phyloP scores from a whole-genome alignment of 37 sponge, comb jelly and placozoan genomes.

The Beroe forskalii region DNA sequence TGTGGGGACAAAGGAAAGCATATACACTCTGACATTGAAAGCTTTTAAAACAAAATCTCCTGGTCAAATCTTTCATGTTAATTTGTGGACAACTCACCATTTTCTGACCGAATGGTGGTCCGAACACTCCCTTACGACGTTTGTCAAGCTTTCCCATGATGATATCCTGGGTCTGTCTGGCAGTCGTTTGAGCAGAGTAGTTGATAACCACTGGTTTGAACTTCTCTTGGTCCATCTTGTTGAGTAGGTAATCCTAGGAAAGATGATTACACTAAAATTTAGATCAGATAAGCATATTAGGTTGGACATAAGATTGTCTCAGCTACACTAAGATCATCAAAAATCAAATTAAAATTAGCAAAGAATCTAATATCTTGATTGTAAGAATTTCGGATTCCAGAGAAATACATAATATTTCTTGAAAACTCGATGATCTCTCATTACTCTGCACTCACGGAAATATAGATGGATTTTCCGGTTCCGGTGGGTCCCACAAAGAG shows the following conservation, averaged over 20 bases:
- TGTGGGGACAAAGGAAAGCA: too few species aligned
- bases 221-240: constrained; percentile 83
- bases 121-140: constrained; percentile 95
- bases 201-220: constrained; percentile 97
- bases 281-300: not conserved
- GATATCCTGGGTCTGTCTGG: constrained; percentile 98
- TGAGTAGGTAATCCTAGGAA: constrained; percentile 86
- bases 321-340: too few species aligned
- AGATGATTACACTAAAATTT: not conserved
- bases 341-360: too few species aligned
- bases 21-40: too few species aligned
- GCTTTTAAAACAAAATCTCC: too few species aligned
- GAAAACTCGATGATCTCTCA: too few species aligned
- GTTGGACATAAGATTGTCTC: too few species aligned
- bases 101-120: constrained; percentile 94
- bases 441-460: constrained; percentile 71
- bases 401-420: too few species aligned
- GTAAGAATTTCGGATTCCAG: too few species aligned
- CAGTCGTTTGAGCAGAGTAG: constrained; percentile 96
- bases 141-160: constrained; percentile 98
- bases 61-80: too few species aligned
- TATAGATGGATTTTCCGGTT: constrained; percentile 97
- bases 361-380: too few species aligned
- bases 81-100: constrained; percentile 80
- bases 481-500: constrained; percentile 98